Evolutionary conservation across 2,797 vertebrate genomes (phyloP).

Genomic region (Austrolebias charrua): DNA sequence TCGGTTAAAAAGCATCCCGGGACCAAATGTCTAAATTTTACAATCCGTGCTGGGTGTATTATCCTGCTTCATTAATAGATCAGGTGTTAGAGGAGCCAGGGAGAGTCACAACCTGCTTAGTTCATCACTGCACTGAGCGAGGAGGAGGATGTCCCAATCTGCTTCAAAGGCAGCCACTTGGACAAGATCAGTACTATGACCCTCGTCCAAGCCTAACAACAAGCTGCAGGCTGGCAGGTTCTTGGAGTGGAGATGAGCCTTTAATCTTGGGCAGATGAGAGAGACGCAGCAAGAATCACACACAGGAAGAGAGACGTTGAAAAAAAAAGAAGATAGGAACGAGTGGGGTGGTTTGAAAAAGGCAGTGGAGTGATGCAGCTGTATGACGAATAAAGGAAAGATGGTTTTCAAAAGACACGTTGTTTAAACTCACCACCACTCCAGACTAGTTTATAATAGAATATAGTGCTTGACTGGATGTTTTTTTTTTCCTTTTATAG

Average conservation of each 20-base stretch:
- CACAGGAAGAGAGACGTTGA: constrained; percentile 13
- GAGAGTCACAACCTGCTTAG: constrained; percentile 45
- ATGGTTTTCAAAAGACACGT: too few relatives aligned
- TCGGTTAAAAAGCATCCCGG: constrained; percentile 54
- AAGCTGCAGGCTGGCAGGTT: constrained; percentile 71
- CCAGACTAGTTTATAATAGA: too few relatives aligned
- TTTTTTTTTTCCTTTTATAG: too few relatives aligned
- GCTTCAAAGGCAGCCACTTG: constrained; percentile 78
- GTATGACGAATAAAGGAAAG: not conserved
- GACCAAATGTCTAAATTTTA: constrained; percentile 54
- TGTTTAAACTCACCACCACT: too few relatives aligned
- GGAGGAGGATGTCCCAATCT: constrained; percentile 40
- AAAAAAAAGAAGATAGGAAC: constrained; percentile 8
- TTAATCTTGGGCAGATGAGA: constrained; percentile 71
- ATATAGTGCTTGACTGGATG: too few relatives aligned
- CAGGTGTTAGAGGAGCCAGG: constrained; percentile 36
- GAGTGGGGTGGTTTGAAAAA: constrained; percentile 20
- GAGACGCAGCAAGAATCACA: constrained; percentile 24
- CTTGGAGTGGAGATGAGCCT: constrained; percentile 66
- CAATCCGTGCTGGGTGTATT: constrained; percentile 51
- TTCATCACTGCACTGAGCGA: constrained; percentile 56
- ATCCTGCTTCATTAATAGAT: constrained; percentile 73
- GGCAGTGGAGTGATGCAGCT: constrained; percentile 17
- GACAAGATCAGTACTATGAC: constrained; percentile 72
- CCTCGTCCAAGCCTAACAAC: constrained; percentile 73